Evolutionary conservation across 30 jellyfish, hydroid and myxozoan genomes (phyloP).

Genomic region (Hydra vulgaris): DNA sequence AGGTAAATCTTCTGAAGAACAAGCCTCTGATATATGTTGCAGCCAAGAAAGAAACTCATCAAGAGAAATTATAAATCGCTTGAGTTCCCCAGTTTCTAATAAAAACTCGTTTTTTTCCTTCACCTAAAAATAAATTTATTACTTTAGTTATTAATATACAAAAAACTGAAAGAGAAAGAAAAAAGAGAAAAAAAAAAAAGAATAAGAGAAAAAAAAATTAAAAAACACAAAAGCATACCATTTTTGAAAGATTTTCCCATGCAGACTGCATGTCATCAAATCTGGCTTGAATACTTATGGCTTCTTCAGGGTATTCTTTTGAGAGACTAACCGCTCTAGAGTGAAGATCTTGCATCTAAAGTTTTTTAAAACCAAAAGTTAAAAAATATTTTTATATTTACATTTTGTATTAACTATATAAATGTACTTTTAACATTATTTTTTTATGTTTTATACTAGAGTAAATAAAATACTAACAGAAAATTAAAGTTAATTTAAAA

Average conservation of each 20-base stretch:
- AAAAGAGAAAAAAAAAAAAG: background rate
- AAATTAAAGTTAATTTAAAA: too few species aligned
- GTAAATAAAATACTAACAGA: too few species aligned
- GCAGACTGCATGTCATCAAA: conserved; percentile 61
- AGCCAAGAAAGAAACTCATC: conserved; percentile 86
- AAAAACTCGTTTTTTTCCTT: conserved; percentile 67
- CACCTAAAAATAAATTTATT: conserved; percentile 33
- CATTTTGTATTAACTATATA: background rate
- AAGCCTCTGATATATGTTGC: conserved; percentile 57
- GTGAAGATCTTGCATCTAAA: conserved; percentile 49
- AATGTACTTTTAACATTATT: too few species aligned
- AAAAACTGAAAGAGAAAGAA: background rate
- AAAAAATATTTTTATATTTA: background rate
- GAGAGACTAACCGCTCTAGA: conserved; percentile 40
- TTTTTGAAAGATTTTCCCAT: conserved; percentile 67
- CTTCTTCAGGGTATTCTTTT: conserved; percentile 77
- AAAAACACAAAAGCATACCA: conserved; percentile 30
- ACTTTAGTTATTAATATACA: background rate
- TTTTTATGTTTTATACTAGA: too few species aligned
- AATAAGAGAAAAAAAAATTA: background rate
- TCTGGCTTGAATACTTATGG: conserved; percentile 42
- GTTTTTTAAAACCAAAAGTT: background rate
- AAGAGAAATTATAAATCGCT: conserved; percentile 73
- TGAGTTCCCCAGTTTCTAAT: conserved; percentile 89
- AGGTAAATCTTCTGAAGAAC: conserved; percentile 92